Evolutionary conservation across 2,113 vertebrate species (phyloP), one percentile per base, ranked within the genome.

Genomic region (Melanotaenia duboulayi): DNA sequence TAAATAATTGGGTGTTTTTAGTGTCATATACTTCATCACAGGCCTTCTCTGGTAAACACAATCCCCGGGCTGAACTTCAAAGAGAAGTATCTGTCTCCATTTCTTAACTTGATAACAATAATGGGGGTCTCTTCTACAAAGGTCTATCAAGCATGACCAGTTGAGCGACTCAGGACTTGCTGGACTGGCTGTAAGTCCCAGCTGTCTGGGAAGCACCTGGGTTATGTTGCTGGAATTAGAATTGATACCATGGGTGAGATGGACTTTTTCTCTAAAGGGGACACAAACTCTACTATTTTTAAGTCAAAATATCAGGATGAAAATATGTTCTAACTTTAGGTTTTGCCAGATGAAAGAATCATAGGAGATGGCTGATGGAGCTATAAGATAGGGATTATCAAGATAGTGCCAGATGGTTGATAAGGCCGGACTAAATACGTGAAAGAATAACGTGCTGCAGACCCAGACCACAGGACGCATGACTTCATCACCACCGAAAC

Each of bases 391-490:
- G 62, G 32, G 35, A 62, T 63, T 35, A 35, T 48, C 46, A 52
- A 35, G 56, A 82, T 49, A 23, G 48, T 22, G 24, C 37, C 46
- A 61, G 64, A 66, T 60, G 58, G 64, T 50, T 65, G 64, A 9
- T 52, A 74, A 66, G 64, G 69, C 67, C 35, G 57, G 56, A 28
- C 23, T 49, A 54, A 40, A 22, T n/a, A 57, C 56, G 76, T 25
- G 67, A 74, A 89, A 85, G 77, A 77, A 86, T 60, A 88, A 86
- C 78, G 80, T 49, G 24, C 81, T 74, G 23, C 65, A 87, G 86
- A 69, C 82, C 85, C 86, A 68, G 78, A 90, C 85, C 87, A 40
- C 86, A 85, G 82, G 84, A 89, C 81, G 79, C 87, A 80, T 40
- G 80, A 86, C 86, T 82, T 68, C 50, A 49, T 83, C 82, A 76